Base-by-base conservation (phyloP, 2,113 vertebrate genomes). In the Gallinago paraguaiae region DNA sequence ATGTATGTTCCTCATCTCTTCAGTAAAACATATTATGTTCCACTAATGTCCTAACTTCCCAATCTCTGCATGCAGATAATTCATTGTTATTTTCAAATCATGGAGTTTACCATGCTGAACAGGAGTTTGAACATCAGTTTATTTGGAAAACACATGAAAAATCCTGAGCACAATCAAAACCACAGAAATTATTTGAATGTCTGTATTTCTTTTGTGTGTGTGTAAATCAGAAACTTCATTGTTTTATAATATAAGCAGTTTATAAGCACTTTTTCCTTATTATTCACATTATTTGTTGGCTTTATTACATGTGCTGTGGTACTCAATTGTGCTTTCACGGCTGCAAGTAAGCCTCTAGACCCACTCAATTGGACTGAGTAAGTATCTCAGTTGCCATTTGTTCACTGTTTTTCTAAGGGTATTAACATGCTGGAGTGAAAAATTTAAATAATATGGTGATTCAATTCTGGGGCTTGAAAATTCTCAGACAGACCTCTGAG, bases 281-380 rank as follows among this genome's bases (percentile, higher is more conserved):
- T 63, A 15, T 82, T 56, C 92, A 99, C 99, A 13, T 98, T 99
- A 78, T 99, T 99, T 98, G 98, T 98, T 92, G 33, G 97, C 54
- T 99, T 99, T 97, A 99, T 99, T 92, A 99, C 98, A 25, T 98
- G 98, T 97, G 99, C 99, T 76, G 99, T 99, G 97, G 56, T 99
- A 85, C 97, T 98, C 98, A 99, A 99, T 95, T 99, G 99, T 61
- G 98, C 97, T 91, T 98, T 98, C 96, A 99, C 99, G 99, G 98
- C 99, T 93, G 97, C 97, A 97, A 98, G 78, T 0, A 97, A 98
- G 1, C 95, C 97, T 61, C 69, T 82, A 22, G 83, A 53, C 1
- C 3, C 1, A 51, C 4, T 95, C 91, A 96, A 74, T 82, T 98
- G 98, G 91, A 85, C 98, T 54, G 99, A 99, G 99, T 99, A 97